Evolutionary conservation across 2,888 invertebrate species (phyloP).

Genomic region (Eucera pruinosa): DNA sequence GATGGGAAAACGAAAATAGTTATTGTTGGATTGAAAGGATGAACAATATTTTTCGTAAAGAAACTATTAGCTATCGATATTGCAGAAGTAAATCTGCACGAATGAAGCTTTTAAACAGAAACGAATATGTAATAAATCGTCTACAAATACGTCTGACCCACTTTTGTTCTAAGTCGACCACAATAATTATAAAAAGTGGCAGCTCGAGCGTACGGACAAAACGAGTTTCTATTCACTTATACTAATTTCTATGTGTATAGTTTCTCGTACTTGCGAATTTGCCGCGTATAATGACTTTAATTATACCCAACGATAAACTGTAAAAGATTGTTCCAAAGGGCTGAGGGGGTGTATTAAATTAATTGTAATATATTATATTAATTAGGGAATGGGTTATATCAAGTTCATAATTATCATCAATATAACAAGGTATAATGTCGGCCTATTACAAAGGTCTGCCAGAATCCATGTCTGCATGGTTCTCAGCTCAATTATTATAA

Average conservation of each 20-base stretch:
- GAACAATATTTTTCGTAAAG: too few species aligned
- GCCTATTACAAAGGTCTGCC: neutral
- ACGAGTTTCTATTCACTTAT: neutral
- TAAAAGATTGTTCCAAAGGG: neutral
- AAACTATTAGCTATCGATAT: too few species aligned
- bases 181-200: neutral
- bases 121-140: neutral
- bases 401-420: slow-evolving; percentile 20
- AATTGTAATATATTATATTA: neutral
- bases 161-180: neutral
- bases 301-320: neutral
- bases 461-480: slow-evolving; percentile 4
- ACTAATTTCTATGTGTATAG: neutral
- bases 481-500: slow-evolving; percentile 22
- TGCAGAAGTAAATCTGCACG: too few species aligned
- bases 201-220: neutral
- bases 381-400: slow-evolving; percentile 20
- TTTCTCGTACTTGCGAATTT: neutral
- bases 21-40: too few species aligned
- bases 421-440: neutral
- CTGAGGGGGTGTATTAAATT: neutral
- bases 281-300: slow-evolving; percentile 5
- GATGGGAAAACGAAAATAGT: too few species aligned
- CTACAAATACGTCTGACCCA: neutral
- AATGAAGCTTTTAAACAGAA: too few species aligned